Percentiles rank a stretch among this genome's conserved stretches.
Evolutionary conservation across 2,888 invertebrate species (phyloP).

Genomic region (Eupithecia centaureata): DNA sequence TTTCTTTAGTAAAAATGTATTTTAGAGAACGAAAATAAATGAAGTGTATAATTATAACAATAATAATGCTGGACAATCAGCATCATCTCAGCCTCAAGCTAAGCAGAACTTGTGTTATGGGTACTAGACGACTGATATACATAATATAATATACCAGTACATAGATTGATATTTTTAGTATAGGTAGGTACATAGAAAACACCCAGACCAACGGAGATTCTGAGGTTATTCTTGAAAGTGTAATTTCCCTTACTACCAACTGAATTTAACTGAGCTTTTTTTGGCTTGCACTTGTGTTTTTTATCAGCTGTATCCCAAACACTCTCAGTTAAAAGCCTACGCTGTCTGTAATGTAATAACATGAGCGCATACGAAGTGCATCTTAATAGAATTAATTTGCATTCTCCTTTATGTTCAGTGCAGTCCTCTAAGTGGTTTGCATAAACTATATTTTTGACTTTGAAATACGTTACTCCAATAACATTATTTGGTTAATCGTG

Average conservation of each 20-base stretch:
- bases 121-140: too few relatives aligned
- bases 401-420: conserved; percentile 61
- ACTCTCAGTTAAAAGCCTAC: conserved; percentile 51
- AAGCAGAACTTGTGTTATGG: too few relatives aligned
- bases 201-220: too few relatives aligned
- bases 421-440: conserved; percentile 69
- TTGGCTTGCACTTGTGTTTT: background rate
- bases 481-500: background rate
- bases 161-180: too few relatives aligned
- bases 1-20: too few relatives aligned
- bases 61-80: too few relatives aligned
- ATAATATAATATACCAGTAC: too few relatives aligned
- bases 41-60: too few relatives aligned
- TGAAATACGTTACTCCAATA: conserved; percentile 3
- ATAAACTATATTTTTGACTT: conserved; percentile 47
- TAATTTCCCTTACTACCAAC: background rate
- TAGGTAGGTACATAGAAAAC: too few relatives aligned
- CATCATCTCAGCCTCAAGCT: too few relatives aligned
- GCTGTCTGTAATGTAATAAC: conserved; percentile 59
- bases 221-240: background rate
- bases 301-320: conserved; percentile 31
- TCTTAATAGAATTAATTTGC: conserved; percentile 76
- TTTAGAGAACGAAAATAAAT: too few relatives aligned
- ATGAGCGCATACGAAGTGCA: conserved; percentile 67
- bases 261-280: background rate